phyloP scores from a whole-genome alignment of 1,140 invertebrate species.

The Calycopis cecrops region DNA sequence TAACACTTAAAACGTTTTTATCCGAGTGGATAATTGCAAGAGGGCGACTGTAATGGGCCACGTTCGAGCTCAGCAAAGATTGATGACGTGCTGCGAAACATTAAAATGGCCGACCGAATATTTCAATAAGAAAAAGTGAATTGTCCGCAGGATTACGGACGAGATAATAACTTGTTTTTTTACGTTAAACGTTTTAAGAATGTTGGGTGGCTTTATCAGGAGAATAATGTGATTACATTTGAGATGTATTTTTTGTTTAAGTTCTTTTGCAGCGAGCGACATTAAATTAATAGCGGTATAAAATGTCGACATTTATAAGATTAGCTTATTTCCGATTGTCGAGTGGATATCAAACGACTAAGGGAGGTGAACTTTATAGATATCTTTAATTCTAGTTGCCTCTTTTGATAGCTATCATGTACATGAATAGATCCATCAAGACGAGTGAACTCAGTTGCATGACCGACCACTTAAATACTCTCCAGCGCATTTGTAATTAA shows the following conservation, averaged over 20 bases:
- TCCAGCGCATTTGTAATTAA: too few species aligned
- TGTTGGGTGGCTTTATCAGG: not conserved
- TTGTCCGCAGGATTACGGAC: constrained; percentile 39
- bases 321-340: too few species aligned
- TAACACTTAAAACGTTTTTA: constrained; percentile 72
- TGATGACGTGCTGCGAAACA: constrained; percentile 61
- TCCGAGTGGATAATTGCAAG: constrained; percentile 67
- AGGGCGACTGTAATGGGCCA: constrained; percentile 54
- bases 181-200: not conserved
- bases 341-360: too few species aligned
- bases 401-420: too few species aligned
- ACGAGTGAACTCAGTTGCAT: too few species aligned
- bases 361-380: too few species aligned
- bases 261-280: not conserved
- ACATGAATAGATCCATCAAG: too few species aligned
- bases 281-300: too few species aligned
- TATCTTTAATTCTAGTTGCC: too few species aligned
- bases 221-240: not conserved
- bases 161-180: constrained; percentile 44
- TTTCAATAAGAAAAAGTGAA: constrained; percentile 60
- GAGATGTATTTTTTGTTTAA: not conserved
- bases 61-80: constrained; percentile 59
- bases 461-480: too few species aligned
- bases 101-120: constrained; percentile 61
- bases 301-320: too few species aligned